Evolutionary conservation across 2,888 invertebrate genomes (phyloP).

Genomic region (Drosophila basisetae): DNA sequence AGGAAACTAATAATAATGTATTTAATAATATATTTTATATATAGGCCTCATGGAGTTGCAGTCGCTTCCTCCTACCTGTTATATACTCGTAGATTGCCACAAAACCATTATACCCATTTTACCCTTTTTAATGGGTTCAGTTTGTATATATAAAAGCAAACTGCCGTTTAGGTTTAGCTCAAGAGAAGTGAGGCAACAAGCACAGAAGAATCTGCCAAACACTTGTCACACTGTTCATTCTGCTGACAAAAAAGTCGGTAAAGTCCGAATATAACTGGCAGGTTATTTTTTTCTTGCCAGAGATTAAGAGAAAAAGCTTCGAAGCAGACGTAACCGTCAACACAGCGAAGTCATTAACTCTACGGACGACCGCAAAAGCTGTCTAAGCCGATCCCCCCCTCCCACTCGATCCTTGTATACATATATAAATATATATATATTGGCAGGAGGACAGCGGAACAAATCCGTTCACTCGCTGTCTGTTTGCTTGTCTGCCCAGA

Average conservation of each 20-base stretch:
- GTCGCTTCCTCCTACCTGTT: background rate
- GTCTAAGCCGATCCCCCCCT: slow-evolving; percentile 55
- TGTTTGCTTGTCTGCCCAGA: slow-evolving; percentile 4
- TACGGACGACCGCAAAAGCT: slow-evolving; percentile 69
- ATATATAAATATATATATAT: slow-evolving; percentile 22
- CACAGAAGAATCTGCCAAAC: slow-evolving; percentile 1
- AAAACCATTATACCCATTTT: background rate
- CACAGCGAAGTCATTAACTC: slow-evolving; percentile 56
- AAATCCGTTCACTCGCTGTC: slow-evolving; percentile 39
- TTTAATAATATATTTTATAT: background rate
- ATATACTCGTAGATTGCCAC: background rate
- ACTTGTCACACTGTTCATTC: slow-evolving; percentile 13
- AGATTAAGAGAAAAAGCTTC: slow-evolving; percentile 51
- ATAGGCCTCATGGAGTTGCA: background rate
- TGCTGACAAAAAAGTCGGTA: slow-evolving; percentile 12
- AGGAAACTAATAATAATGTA: too few relatives aligned
- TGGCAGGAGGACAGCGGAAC: slow-evolving; percentile 45
- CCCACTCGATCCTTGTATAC: background rate
- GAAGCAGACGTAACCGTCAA: slow-evolving; percentile 71
- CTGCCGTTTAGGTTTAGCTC: background rate
- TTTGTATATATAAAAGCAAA: background rate
- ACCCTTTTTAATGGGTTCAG: background rate
- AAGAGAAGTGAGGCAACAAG: slow-evolving; percentile 1
- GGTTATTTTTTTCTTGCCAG: background rate
- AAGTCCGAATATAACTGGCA: slow-evolving; percentile 37